Evolutionary conservation across 2,888 invertebrate genomes (phyloP).

Genomic region (Plagodis pulveraria): DNA sequence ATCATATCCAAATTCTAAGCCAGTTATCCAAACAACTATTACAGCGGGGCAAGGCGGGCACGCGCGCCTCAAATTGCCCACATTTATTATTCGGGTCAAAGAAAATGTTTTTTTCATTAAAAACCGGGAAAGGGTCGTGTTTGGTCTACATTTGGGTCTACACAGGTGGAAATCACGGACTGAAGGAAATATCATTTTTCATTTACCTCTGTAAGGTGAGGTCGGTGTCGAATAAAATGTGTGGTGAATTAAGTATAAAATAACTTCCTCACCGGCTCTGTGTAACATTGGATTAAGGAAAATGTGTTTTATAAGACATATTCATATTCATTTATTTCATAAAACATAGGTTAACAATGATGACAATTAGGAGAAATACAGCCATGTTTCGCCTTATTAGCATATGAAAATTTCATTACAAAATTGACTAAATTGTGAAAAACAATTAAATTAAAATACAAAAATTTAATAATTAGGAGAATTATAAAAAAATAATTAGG

Average conservation of each 20-base stretch:
- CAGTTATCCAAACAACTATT: constrained; percentile 36
- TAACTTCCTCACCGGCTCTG: constrained; percentile 1
- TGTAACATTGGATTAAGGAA: too few relatives aligned
- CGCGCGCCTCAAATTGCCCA: constrained; percentile 42
- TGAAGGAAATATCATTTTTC: constrained; percentile 29
- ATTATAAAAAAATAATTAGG: too few relatives aligned
- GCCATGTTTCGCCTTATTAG: too few relatives aligned
- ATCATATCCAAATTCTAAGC: constrained; percentile 28
- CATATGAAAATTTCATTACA: too few relatives aligned
- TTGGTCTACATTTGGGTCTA: constrained; percentile 22
- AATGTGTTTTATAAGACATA: too few relatives aligned
- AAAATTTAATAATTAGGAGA: too few relatives aligned
- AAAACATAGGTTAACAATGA: too few relatives aligned
- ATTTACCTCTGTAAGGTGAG: constrained; percentile 18
- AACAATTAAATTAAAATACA: too few relatives aligned
- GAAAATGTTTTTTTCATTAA: constrained; percentile 37
- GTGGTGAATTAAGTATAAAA: constrained; percentile 6
- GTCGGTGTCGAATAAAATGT: constrained; percentile 21
- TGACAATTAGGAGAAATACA: too few relatives aligned
- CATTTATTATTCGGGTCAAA: constrained; percentile 45
- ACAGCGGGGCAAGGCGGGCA: constrained; percentile 26
- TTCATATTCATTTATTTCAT: too few relatives aligned
- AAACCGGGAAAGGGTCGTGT: constrained; percentile 31
- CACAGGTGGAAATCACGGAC: constrained; percentile 31
- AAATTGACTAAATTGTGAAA: too few relatives aligned